A percentile compares a stretch with the other conserved stretches of the same genome.
These are phyloP conservation scores for Anguilla marmorata DNA, from an alignment of 2,797 vertebrate genomes.

Conservation along the genomic window DNA sequence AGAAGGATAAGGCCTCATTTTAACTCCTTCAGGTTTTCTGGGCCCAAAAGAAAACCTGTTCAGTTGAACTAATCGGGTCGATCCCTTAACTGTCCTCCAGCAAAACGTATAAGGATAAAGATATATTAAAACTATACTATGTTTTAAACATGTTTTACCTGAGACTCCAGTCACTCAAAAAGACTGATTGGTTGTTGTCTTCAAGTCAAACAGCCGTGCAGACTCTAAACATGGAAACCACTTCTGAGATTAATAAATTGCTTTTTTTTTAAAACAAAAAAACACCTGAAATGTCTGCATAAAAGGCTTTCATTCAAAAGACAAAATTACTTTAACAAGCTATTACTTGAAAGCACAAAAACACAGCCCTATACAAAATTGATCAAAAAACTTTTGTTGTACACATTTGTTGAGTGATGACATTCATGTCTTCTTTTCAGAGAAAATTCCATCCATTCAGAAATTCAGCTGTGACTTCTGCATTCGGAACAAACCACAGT, in stretches of 20 bases:
- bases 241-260: constrained; percentile 1
- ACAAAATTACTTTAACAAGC: not conserved
- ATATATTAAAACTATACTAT: not conserved
- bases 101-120: not conserved
- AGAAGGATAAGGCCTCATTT: not conserved
- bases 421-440: not conserved
- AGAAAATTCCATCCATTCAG: constrained; percentile 2
- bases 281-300: constrained; percentile 33
- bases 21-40: not conserved
- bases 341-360: not conserved
- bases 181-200: constrained; percentile 18
- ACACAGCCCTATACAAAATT: not conserved
- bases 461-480: not conserved
- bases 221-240: not conserved
- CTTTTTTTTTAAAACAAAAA: not conserved
- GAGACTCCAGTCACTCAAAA: constrained; percentile 33
- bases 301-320: not conserved
- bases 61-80: not conserved
- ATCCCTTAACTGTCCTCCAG: not conserved
- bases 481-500: not conserved
- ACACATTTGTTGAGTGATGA: not conserved
- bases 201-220: constrained; percentile 6
- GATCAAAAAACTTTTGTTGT: not conserved
- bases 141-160: constrained; percentile 25
- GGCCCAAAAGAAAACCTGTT: not conserved